Evolutionary conservation across 2,113 vertebrate species (phyloP).

Genomic region (Octodon degus): DNA sequence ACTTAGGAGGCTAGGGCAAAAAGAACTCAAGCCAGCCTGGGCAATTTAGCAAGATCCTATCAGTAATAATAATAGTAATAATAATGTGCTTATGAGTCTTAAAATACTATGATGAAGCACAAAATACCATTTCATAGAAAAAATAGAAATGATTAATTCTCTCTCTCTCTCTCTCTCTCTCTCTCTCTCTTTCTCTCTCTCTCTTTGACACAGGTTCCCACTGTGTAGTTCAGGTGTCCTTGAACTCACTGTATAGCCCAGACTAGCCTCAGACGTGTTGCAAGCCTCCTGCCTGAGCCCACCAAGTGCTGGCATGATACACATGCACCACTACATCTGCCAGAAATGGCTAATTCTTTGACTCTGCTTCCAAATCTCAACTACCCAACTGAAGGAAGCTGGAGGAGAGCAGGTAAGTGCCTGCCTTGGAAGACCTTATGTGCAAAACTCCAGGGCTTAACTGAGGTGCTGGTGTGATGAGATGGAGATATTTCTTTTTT

Average conservation of each 20-base stretch:
- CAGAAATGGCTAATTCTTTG: background rate
- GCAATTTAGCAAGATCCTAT: background rate
- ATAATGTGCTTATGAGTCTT: background rate
- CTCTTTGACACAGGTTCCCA: background rate
- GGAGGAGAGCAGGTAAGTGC: background rate
- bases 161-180: too few species aligned
- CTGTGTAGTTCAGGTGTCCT: background rate
- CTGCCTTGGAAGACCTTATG: background rate
- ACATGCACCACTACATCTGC: background rate
- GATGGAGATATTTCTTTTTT: background rate
- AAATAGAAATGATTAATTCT: background rate
- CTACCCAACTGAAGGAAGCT: background rate
- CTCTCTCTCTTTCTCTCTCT: background rate
- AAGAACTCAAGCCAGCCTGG: background rate
- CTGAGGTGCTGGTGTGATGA: background rate
- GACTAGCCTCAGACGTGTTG: background rate
- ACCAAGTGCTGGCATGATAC: background rate
- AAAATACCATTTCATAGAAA: background rate
- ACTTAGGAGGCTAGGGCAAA: background rate
- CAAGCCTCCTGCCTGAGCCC: background rate
- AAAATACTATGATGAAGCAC: background rate
- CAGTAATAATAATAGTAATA: background rate
- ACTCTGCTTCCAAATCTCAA: slow-evolving; percentile 25
- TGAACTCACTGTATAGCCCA: background rate
- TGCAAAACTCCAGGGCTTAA: background rate